Percentiles rank a stretch among this genome's conserved stretches.
phyloP scores from a whole-genome alignment of 2,888 invertebrate genomes.

The Tortricodes alternella region DNA sequence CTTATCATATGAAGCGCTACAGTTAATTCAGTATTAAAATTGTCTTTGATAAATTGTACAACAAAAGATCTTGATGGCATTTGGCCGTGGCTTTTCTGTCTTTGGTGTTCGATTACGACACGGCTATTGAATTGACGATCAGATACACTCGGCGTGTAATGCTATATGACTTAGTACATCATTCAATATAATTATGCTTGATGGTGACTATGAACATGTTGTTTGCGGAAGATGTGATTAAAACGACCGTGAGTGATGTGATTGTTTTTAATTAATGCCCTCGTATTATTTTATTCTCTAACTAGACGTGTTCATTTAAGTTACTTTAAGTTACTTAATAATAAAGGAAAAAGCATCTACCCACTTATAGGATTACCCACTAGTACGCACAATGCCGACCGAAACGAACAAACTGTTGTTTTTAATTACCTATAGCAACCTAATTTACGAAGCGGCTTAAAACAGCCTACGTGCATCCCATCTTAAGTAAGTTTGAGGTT shows the following conservation, averaged over 20 bases:
- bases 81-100: conserved; percentile 31
- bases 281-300: too few relatives aligned
- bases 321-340: background rate
- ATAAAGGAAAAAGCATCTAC: background rate
- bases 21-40: conserved; percentile 19
- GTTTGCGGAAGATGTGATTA: conserved; percentile 21
- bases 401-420: background rate
- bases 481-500: conserved; percentile 10
- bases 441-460: conserved; percentile 8
- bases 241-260: background rate
- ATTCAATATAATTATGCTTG: conserved; percentile 25
- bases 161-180: conserved; percentile 20
- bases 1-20: conserved; percentile 7
- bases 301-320: too few relatives aligned
- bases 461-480: conserved; percentile 25
- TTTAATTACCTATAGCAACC: conserved; percentile 6
- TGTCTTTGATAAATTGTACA: conserved; percentile 31
- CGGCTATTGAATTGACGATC: conserved; percentile 26
- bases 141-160: conserved; percentile 26
- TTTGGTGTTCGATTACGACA: conserved; percentile 30
- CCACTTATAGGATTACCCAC: conserved; percentile 5
- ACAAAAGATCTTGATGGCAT: conserved; percentile 28
- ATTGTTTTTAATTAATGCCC: background rate
- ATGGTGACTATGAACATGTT: conserved; percentile 5
- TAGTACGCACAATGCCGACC: background rate